Evolutionary conservation across 2,888 invertebrate species (phyloP).

Genomic region (Microctonus hyperodae): DNA sequence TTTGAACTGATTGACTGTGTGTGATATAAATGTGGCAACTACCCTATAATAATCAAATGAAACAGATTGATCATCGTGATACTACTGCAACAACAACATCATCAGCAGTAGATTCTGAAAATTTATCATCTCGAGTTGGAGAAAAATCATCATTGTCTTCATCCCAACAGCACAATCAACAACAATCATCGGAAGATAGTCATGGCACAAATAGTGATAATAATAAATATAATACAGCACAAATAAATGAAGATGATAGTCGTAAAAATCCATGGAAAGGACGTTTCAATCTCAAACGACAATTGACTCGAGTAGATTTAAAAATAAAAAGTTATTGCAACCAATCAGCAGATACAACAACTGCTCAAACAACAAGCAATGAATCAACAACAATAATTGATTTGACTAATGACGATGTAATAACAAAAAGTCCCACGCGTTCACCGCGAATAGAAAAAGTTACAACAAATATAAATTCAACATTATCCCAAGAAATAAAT

Average conservation of each 20-base stretch:
- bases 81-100: no score
- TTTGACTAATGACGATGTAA: slow-evolving; percentile 6
- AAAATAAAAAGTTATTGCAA: slow-evolving; percentile 70
- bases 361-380: slow-evolving; percentile 19
- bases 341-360: slow-evolving; percentile 38
- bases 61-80: slow-evolving; percentile 50
- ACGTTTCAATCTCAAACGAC: slow-evolving; percentile 81
- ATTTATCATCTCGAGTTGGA: slow-evolving; percentile 44
- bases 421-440: slow-evolving; percentile 31
- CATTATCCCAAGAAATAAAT: slow-evolving; percentile 6
- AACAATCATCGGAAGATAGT: slow-evolving; percentile 42
- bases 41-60: slow-evolving; percentile 43
- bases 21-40: slow-evolving; percentile 43
- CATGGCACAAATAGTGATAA: slow-evolving; percentile 44
- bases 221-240: slow-evolving; percentile 39
- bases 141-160: slow-evolving; percentile 41
- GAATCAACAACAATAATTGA: slow-evolving; percentile 13
- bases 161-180: slow-evolving; percentile 45
- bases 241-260: slow-evolving; percentile 41
- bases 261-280: slow-evolving; percentile 71
- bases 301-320: slow-evolving; percentile 80
- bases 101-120: slow-evolving; percentile 48
- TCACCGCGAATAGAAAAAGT: slow-evolving; percentile 24
- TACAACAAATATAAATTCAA: slow-evolving; percentile 3
- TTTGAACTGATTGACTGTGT: slow-evolving; percentile 48